Percentiles rank a stretch among this genome's conserved stretches.
Evolutionary conservation across 2,888 invertebrate genomes (phyloP).

Genomic region (Acleris laterana): DNA sequence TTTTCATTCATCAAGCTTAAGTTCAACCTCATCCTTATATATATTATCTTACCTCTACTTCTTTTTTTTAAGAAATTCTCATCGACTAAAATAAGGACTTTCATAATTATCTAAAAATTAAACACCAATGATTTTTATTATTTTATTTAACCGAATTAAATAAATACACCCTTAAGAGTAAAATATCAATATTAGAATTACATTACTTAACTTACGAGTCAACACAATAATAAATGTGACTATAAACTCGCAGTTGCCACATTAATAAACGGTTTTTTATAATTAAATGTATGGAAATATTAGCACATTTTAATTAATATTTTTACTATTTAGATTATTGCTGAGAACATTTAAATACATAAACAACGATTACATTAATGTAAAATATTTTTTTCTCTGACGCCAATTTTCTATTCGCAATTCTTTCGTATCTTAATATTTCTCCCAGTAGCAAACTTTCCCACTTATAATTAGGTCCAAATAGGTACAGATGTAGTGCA

Average conservation of each 20-base stretch:
- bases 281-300: slow-evolving; percentile 4
- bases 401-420: too few relatives aligned
- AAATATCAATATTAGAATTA: slow-evolving; percentile 69
- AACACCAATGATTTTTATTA: slow-evolving; percentile 58
- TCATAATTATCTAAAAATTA: slow-evolving; percentile 42
- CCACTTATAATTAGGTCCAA: too few relatives aligned
- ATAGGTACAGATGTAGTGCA: too few relatives aligned
- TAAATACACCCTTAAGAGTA: slow-evolving; percentile 78
- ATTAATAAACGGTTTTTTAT: slow-evolving; percentile 5
- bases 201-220: slow-evolving; percentile 62
- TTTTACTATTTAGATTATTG: slow-evolving; percentile 7
- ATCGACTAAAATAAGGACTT: too few relatives aligned
- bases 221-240: slow-evolving; percentile 81
- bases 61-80: too few relatives aligned
- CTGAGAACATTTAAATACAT: slow-evolving; percentile 10
- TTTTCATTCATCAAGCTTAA: too few relatives aligned
- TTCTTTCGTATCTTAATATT: too few relatives aligned
- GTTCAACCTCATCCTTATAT: too few relatives aligned
- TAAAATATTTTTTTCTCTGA: too few relatives aligned
- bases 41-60: too few relatives aligned
- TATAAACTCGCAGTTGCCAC: slow-evolving; percentile 58
- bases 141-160: slow-evolving; percentile 78
- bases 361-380: too few relatives aligned
- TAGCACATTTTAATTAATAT: not conserved
- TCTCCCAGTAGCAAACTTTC: too few relatives aligned